Percentiles rank a stretch among this genome's conserved stretches.
Evolutionary conservation across 92 coral and sea anemone species (phyloP).

Genomic region (Scolanthus callimorphus): DNA sequence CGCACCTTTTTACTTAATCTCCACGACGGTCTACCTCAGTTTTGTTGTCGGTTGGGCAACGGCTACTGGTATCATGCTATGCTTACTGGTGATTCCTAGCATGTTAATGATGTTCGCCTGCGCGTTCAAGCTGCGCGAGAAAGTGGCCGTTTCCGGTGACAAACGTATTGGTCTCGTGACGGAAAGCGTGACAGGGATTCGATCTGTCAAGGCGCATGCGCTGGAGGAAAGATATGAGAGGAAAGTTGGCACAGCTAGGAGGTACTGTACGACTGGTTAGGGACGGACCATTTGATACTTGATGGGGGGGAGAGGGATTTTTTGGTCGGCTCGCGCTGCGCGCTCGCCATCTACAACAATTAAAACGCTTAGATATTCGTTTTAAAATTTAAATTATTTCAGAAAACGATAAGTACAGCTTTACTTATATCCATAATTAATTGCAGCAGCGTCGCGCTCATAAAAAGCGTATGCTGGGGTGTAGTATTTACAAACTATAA

Average conservation of each 20-base stretch:
- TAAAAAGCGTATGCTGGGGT: too few relatives aligned
- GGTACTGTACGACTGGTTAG: too few relatives aligned
- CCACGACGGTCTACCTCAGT: neutral
- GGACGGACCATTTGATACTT: too few relatives aligned
- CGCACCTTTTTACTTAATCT: neutral
- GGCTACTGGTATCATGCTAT: neutral
- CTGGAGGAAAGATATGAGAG: neutral
- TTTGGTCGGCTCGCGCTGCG: too few relatives aligned
- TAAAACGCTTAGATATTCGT: too few relatives aligned
- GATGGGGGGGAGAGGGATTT: too few relatives aligned
- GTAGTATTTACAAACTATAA: too few relatives aligned
- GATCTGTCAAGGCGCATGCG: slow-evolving; percentile 1
- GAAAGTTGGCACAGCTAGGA: neutral
- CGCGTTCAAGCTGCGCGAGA: neutral
- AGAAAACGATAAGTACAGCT: too few relatives aligned
- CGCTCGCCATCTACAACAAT: too few relatives aligned
- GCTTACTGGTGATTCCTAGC: neutral
- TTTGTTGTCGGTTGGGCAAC: neutral
- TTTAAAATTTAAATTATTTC: too few relatives aligned
- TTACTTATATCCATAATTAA: too few relatives aligned
- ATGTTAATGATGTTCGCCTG: neutral
- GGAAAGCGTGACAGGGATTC: slow-evolving; percentile 1
- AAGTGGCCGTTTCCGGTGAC: neutral
- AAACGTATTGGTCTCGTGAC: neutral
- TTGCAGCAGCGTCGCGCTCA: too few relatives aligned